Conservation (phyloP, 2,797 vertebrate species). For the Threskiornis aethiopicus region DNA sequence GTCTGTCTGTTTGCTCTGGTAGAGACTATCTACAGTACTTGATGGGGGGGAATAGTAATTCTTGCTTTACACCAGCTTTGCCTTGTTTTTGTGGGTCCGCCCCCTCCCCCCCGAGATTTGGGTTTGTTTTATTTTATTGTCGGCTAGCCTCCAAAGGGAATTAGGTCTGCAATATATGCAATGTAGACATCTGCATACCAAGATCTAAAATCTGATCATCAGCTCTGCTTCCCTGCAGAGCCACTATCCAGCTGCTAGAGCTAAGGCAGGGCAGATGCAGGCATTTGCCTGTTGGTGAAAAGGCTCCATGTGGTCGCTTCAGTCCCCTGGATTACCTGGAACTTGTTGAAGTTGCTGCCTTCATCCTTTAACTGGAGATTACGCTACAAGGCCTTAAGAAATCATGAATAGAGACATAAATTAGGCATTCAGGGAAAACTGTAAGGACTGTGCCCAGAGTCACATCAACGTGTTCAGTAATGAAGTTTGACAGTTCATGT, state of each 20-base stretch:
- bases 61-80: background rate
- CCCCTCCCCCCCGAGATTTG: background rate
- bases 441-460: background rate
- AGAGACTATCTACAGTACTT: background rate
- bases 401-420: background rate
- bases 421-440: background rate
- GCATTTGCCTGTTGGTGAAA: background rate
- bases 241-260: background rate
- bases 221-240: background rate
- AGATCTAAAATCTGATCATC: background rate
- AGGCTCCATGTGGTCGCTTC: fast-evolving
- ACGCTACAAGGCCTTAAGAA: background rate
- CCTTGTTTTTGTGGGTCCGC: background rate
- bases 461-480: background rate
- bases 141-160: background rate
- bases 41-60: background rate
- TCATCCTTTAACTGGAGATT: background rate
- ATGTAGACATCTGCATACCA: background rate
- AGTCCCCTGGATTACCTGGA: background rate
- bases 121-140: background rate
- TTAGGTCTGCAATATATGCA: background rate
- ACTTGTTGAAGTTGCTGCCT: background rate
- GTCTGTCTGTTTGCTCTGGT: background rate
- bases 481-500: background rate
- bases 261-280: background rate